Evolutionary conservation across 2,113 vertebrate species (phyloP).

Genomic region (Cyphomyrus discorhynchus): DNA sequence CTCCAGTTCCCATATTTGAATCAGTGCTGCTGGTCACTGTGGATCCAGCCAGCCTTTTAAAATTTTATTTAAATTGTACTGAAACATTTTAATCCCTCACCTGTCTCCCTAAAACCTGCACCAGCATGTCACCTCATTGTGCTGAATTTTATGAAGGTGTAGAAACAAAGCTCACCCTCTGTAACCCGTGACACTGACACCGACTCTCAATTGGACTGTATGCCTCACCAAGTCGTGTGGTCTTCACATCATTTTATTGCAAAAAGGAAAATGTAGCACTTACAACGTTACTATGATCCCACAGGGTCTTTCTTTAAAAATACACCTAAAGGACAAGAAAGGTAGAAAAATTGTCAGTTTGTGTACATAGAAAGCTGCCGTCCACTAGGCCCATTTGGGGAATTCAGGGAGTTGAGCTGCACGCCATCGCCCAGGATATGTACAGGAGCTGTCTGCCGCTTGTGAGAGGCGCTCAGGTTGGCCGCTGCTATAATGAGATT

Average conservation of each 20-base stretch:
- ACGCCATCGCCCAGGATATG: background rate
- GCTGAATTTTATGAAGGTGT: background rate
- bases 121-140: background rate
- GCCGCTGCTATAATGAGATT: background rate
- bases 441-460: background rate
- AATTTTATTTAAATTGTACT: background rate
- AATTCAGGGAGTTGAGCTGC: background rate
- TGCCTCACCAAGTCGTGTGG: background rate
- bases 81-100: background rate
- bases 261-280: slow-evolving; percentile 31
- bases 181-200: background rate
- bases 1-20: background rate
- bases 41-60: background rate
- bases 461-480: background rate
- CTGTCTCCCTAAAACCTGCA: background rate
- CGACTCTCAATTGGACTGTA: background rate
- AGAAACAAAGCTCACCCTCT: background rate
- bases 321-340: background rate
- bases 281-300: background rate
- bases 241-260: slow-evolving; percentile 45
- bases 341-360: background rate
- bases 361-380: background rate
- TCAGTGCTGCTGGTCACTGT: background rate
- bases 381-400: background rate
- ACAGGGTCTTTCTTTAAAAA: background rate